Conservation (phyloP, 2,113 vertebrate genomes). For the Climacteris rufus region DNA sequence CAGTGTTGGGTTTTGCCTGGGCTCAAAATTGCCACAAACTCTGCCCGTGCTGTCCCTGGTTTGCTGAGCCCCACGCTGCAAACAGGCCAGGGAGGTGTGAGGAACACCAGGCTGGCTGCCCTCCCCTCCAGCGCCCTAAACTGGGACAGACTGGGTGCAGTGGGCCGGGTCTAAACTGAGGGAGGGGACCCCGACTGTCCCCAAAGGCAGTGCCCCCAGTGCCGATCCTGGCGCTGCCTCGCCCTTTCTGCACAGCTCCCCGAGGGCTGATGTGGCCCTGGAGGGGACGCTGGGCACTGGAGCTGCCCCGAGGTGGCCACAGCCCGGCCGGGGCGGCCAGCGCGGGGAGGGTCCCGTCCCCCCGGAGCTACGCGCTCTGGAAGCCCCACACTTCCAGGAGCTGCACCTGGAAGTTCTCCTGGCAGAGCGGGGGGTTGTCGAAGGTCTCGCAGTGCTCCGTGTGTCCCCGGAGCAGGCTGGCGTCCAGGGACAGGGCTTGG, state of each 20-base stretch:
- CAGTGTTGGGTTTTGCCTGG: not conserved
- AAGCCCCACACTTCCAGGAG: constrained; percentile 84
- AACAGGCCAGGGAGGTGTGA: not conserved
- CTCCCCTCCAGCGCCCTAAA: not conserved
- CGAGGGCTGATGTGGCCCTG: fast-evolving
- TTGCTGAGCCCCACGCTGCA: not conserved
- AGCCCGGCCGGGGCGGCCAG: not conserved
- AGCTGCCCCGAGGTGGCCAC: not conserved
- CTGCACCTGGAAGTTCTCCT: constrained; percentile 81
- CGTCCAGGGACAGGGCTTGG: constrained; percentile 73
- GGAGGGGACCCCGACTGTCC: not conserved
- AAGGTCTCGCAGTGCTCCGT: constrained; percentile 82
- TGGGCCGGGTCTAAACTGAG: not conserved
- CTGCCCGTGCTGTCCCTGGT: not conserved
- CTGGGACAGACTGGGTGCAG: not conserved
- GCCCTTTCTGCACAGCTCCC: not conserved
- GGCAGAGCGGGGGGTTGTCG: constrained; percentile 81
- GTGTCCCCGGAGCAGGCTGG: constrained; percentile 69
- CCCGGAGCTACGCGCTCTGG: constrained; percentile 27
- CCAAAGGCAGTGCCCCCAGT: not conserved
- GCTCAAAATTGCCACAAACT: not conserved
- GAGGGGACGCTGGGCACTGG: not conserved
- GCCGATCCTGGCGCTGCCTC: fast-evolving
- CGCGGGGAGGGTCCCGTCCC: not conserved
- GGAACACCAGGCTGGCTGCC: not conserved